Conservation (phyloP, 2,888 invertebrate species). For the Eupsilia transversa region DNA sequence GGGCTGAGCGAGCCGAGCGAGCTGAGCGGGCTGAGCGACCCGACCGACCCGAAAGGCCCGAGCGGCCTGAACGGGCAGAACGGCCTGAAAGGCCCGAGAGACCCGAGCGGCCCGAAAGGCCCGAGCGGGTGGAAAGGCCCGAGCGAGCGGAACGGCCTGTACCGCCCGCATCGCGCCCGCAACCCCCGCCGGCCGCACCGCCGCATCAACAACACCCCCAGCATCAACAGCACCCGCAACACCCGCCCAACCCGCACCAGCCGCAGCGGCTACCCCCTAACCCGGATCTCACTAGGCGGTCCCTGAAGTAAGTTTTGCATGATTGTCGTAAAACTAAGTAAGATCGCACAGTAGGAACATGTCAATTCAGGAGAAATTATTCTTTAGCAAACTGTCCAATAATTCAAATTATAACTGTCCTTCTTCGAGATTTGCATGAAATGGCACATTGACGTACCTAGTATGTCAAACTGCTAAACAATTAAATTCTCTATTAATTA, state of each 20-base stretch:
- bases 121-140: slow-evolving; percentile 71
- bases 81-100: slow-evolving; percentile 73
- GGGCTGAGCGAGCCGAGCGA: slow-evolving; percentile 77
- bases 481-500: too few relatives aligned
- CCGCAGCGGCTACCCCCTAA: slow-evolving; percentile 88
- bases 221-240: slow-evolving; percentile 72
- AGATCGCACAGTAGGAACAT: slow-evolving; percentile 11
- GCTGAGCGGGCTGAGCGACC: slow-evolving; percentile 75
- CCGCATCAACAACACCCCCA: slow-evolving; percentile 68
- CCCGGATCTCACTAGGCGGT: slow-evolving; percentile 93
- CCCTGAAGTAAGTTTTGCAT: slow-evolving; percentile 91
- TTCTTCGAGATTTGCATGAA: not conserved
- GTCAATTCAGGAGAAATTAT: not conserved
- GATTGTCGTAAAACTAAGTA: slow-evolving; percentile 14
- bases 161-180: slow-evolving; percentile 66
- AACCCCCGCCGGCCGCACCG: slow-evolving; percentile 70
- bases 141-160: slow-evolving; percentile 71
- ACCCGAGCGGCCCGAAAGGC: slow-evolving; percentile 75
- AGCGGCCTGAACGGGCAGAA: slow-evolving; percentile 78
- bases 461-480: not conserved
- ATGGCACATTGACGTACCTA: not conserved
- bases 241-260: slow-evolving; percentile 83
- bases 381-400: not conserved
- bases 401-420: not conserved
- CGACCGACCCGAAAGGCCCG: slow-evolving; percentile 77